Conservation (phyloP, 2,888 invertebrate species). For the Automeris io region DNA sequence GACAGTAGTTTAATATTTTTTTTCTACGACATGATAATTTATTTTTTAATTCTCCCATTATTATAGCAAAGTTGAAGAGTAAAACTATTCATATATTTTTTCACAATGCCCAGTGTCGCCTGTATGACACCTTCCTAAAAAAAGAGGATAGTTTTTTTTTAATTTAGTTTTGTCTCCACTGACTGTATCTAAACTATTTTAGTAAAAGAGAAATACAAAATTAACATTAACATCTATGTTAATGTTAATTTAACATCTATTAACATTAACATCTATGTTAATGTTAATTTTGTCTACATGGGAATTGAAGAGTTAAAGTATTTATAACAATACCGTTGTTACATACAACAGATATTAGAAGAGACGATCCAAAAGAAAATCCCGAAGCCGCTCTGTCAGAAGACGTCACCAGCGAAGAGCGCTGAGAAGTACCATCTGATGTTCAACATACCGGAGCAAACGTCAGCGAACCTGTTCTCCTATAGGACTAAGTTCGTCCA, state of each 20-base stretch:
- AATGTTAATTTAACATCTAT: background rate
- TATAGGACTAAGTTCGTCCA: conserved; percentile 62
- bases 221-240: too few relatives aligned
- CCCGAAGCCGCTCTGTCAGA: conserved; percentile 31
- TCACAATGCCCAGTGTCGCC: too few relatives aligned
- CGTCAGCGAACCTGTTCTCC: conserved; percentile 37
- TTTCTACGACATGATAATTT: too few relatives aligned
- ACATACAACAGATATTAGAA: conserved; percentile 49
- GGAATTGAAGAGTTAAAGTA: too few relatives aligned
- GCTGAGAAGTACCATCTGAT: conserved; percentile 46
- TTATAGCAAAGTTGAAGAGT: too few relatives aligned
- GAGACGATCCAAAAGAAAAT: conserved; percentile 65
- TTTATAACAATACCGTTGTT: too few relatives aligned
- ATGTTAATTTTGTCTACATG: background rate
- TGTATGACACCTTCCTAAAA: too few relatives aligned
- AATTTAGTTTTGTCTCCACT: background rate
- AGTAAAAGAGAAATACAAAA: too few relatives aligned
- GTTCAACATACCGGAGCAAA: conserved; percentile 41
- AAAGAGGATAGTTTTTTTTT: too few relatives aligned
- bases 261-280: background rate
- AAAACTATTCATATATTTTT: too few relatives aligned
- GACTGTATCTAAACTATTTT: background rate
- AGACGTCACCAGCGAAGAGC: conserved; percentile 20
- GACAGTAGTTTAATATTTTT: too few relatives aligned
- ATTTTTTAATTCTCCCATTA: too few relatives aligned